Conservation (phyloP, 2,113 vertebrate species). For the Tinamus guttatus region DNA sequence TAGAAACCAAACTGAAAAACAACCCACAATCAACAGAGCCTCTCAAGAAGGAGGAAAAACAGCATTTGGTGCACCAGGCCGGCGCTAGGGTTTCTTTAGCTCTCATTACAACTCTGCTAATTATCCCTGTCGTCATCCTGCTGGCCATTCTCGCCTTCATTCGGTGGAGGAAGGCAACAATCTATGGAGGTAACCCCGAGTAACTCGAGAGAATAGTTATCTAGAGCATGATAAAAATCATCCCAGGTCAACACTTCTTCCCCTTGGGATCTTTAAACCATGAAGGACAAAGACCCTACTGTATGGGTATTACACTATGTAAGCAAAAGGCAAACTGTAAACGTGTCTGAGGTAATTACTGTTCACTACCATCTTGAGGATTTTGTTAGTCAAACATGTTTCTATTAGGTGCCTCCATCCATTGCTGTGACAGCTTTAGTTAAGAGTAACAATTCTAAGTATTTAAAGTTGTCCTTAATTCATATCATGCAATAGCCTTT, state of each 20-base stretch:
- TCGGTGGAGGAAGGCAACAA: conserved; percentile 89
- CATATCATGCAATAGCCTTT: not conserved
- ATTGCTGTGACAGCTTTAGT: not conserved
- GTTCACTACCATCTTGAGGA: not conserved
- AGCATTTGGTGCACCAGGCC: conserved; percentile 66
- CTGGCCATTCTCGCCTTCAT: conserved; percentile 86
- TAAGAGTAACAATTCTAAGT: not conserved
- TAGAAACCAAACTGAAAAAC: conserved; percentile 84
- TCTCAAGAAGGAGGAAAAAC: conserved; percentile 75
- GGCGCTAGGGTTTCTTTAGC: conserved; percentile 81
- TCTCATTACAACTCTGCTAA: conserved; percentile 89
- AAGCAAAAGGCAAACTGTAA: not conserved
- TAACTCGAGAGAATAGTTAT: not conserved
- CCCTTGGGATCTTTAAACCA: not conserved
- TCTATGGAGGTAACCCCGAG: conserved; percentile 79
- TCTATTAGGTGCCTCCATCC: not conserved
- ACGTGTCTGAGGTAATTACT: not conserved
- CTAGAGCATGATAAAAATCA: too few relatives aligned
- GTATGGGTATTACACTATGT: not conserved
- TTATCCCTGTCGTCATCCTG: conserved; percentile 87
- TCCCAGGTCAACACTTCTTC: not conserved
- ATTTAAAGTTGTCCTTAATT: not conserved
- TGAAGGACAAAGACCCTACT: not conserved
- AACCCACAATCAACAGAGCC: conserved; percentile 75
- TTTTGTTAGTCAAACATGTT: not conserved